Evolutionary conservation across 2,797 vertebrate species (phyloP), one percentile per base, ranked within the genome.

Genomic region (Acestrorhynchus altus): DNA sequence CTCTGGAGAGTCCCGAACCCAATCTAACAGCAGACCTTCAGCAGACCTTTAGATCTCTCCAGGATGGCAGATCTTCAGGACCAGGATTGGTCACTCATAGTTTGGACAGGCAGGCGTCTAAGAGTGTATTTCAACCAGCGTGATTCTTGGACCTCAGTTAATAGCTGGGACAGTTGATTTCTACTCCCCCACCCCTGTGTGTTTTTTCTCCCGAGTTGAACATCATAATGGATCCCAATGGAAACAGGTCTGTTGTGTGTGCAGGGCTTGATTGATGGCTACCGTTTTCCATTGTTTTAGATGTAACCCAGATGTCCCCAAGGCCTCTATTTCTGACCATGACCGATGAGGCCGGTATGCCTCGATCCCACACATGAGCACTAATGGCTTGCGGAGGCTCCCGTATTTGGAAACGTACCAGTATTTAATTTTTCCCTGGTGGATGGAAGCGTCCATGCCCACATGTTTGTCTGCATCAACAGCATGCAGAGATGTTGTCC

Each of bases 241-340:
- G 75, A 80, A 81, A 79, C 49, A 9, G 54, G 47, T 70, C 20
- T 40, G 72, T 74, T 76, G 54, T 76, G 74, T 60, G 66, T 47
- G 15, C 60, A 54, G 60, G 15, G 35, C n/a, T 44, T 74, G 73
- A 81, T 74, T 46, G 78, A 76, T 73, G 71, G 39, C 46, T 49
- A 76, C 70, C 35, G 52, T 13, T 65, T 78, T 60, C 57, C 56
- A 71, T 75, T 82, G 72, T 81, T 76, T 81, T 51, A 47, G 49
- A 15, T 78, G 76, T 80, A 57, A 74, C 49, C 39, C 31, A 39
- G 51, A 51, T 40, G 44, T 65, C 65, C 52, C 76, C 51, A 31
- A 47, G 46, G n/a, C 71, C 74, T 51, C 40, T 18, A 40, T 78
- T 81, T 63, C 26, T n/a, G 28, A 18, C 12, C 47, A 42, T 73